These are phyloP conservation scores for Chelonus formosanus DNA, from an alignment of 2,888 invertebrate species.

Conservation along the genomic window DNA sequence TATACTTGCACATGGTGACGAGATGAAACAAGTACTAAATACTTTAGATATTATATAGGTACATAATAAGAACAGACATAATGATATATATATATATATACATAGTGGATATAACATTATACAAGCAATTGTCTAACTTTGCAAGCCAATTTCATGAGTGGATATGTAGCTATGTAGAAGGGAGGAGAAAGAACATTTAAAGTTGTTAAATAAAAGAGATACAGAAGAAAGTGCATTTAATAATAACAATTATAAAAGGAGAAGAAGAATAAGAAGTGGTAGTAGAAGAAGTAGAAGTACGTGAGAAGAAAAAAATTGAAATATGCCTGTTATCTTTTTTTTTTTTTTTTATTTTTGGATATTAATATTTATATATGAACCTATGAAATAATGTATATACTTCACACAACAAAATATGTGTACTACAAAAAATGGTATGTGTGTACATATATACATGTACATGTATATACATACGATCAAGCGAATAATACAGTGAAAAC, in stretches of 20 bases:
- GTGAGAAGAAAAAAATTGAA: too few relatives aligned
- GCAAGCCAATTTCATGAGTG: constrained; percentile 41
- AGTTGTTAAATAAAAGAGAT: constrained; percentile 4
- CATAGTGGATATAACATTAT: constrained; percentile 42
- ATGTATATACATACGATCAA: neutral
- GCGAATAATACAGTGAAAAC: constrained; percentile 1
- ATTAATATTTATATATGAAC: too few relatives aligned
- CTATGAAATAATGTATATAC: too few relatives aligned
- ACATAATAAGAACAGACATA: constrained; percentile 24
- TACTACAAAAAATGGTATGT: too few relatives aligned
- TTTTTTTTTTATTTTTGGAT: too few relatives aligned
- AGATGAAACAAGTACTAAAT: constrained; percentile 25
- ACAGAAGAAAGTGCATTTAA: neutral
- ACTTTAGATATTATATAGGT: constrained; percentile 29
- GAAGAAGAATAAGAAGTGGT: too few relatives aligned
- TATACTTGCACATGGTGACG: constrained; percentile 24
- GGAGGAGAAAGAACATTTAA: constrained; percentile 1
- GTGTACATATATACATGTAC: neutral
- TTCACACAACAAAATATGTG: too few relatives aligned
- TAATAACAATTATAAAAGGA: too few relatives aligned
- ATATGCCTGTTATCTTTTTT: too few relatives aligned
- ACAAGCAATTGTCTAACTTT: constrained; percentile 49
- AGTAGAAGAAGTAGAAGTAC: too few relatives aligned
- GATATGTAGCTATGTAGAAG: constrained; percentile 11
- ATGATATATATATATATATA: constrained; percentile 35